Percentiles rank a stretch among this genome's conserved stretches.
Evolutionary conservation across 2,113 vertebrate genomes (phyloP).

Genomic region (Pseudopipra pipra): DNA sequence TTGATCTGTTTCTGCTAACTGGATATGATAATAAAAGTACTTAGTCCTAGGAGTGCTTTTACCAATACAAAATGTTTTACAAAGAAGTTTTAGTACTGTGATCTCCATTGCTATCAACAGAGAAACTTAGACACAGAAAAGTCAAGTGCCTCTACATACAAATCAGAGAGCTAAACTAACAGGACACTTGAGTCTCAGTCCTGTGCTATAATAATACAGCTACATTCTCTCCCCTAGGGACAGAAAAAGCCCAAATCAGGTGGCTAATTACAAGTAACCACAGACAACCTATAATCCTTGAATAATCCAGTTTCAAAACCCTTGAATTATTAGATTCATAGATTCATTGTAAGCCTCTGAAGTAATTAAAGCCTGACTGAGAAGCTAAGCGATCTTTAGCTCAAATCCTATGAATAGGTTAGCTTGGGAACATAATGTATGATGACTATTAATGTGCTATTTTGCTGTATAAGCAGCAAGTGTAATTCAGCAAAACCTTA

Average conservation of each 20-base stretch:
- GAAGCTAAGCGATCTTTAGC: constrained; percentile 26
- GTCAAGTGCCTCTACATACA: neutral
- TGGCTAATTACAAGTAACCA: constrained; percentile 33
- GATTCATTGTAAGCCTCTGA: constrained; percentile 42
- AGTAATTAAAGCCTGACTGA: constrained; percentile 45
- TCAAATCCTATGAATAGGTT: constrained; percentile 43
- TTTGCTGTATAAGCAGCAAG: neutral
- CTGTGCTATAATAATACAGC: neutral
- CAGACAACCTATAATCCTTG: constrained; percentile 32
- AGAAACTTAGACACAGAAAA: neutral
- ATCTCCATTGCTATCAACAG: neutral
- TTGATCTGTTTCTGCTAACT: neutral
- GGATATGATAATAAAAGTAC: neutral
- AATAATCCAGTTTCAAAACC: constrained; percentile 33
- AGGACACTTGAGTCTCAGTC: neutral
- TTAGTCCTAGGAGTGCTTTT: neutral
- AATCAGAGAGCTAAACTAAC: neutral
- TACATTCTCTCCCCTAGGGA: neutral
- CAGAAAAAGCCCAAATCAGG: neutral
- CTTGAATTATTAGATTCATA: constrained; percentile 51
- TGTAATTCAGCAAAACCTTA: neutral
- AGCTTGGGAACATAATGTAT: constrained; percentile 1
- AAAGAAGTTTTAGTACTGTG: neutral
- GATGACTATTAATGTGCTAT: constrained; percentile 9
- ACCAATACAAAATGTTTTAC: neutral